These are phyloP conservation scores for Alcedo quadribrachys DNA, from an alignment of 2,797 vertebrate species.

Conservation along the genomic window DNA sequence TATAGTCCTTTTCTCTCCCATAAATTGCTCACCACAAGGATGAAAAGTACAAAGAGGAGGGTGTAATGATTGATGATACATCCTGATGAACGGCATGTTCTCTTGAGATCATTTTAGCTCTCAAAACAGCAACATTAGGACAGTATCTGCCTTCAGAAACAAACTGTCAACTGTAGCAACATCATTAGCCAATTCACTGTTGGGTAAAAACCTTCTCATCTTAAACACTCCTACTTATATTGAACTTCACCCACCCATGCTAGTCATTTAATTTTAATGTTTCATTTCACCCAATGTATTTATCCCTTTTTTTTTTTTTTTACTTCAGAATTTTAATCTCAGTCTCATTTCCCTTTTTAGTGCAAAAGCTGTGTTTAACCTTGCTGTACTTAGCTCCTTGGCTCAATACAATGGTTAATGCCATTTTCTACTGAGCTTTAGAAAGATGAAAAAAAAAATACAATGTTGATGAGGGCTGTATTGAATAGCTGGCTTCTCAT, in stretches of 20 bases:
- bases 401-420: conserved; percentile 39
- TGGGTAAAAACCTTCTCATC: conserved; percentile 42
- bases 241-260: conserved; percentile 60
- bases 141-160: conserved; percentile 8
- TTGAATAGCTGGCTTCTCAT: conserved; percentile 49
- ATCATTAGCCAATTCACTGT: conserved; percentile 31
- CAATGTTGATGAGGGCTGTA: background rate
- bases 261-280: conserved; percentile 64
- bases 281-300: conserved; percentile 53
- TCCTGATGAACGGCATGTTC: background rate
- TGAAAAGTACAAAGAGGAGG: background rate
- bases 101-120: background rate
- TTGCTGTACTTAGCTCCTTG: conserved; percentile 26
- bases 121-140: background rate
- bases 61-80: background rate
- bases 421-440: conserved; percentile 41
- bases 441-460: conserved; percentile 6
- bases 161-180: background rate
- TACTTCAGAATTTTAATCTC: conserved; percentile 39
- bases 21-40: background rate
- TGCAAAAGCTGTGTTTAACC: conserved; percentile 55
- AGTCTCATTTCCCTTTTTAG: conserved; percentile 45
- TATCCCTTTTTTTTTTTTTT: conserved; percentile 2
- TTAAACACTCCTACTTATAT: conserved; percentile 18
- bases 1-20: background rate